Percentiles rank a stretch among this genome's conserved stretches.
Conservation (phyloP, 2,797 vertebrate species). For the Myotis findleyi region DNA sequence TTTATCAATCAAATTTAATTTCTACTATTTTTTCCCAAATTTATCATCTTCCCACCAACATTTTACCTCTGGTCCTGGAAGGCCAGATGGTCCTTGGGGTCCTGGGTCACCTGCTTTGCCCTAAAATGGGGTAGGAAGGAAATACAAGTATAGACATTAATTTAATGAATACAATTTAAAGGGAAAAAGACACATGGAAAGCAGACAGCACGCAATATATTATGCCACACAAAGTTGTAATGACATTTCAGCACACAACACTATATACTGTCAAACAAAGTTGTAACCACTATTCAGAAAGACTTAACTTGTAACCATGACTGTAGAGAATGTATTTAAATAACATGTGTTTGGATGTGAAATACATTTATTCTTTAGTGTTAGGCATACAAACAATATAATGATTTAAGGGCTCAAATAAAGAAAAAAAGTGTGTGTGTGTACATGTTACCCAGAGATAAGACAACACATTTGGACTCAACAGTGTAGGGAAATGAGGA, state of each 20-base stretch:
- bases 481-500: neutral
- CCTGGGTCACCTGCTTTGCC: constrained; percentile 91
- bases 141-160: constrained; percentile 51
- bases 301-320: constrained; percentile 11
- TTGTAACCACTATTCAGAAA: neutral
- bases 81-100: constrained; percentile 88
- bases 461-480: neutral
- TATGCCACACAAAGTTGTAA: neutral
- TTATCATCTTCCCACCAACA: constrained; percentile 28
- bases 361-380: neutral
- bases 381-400: neutral
- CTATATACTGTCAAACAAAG: neutral
- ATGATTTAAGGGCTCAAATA: neutral
- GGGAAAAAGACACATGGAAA: neutral
- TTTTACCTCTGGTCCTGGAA: constrained; percentile 92
- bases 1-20: constrained; percentile 54
- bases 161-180: constrained; percentile 54
- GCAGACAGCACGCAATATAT: neutral
- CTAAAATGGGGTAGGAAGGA: constrained; percentile 79
- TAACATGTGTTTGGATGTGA: neutral
- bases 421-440: neutral
- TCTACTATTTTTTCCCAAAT: constrained; percentile 37
- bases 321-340: neutral
- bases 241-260: neutral
- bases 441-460: neutral